Conservation (phyloP, 2,888 invertebrate genomes). For the Hyppa rectilinea region DNA sequence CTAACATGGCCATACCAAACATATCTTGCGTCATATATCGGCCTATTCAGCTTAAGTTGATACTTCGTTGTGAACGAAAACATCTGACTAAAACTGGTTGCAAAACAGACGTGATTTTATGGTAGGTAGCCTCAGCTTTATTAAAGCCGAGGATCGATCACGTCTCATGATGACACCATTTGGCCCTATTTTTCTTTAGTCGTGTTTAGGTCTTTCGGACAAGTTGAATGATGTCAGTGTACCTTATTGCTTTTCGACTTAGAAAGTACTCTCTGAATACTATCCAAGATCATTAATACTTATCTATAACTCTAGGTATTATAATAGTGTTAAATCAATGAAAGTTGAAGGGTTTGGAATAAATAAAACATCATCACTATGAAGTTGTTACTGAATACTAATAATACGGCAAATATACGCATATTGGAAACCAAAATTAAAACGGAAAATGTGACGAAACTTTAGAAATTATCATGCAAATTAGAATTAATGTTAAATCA, state of each 20-base stretch:
- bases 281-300: not conserved
- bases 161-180: not conserved
- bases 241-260: not conserved
- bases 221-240: conserved; percentile 8
- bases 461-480: not conserved
- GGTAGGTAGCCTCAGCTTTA: not conserved
- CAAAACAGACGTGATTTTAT: not conserved
- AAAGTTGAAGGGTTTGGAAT: not conserved
- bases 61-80: not conserved
- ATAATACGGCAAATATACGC: not conserved
- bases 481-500: not conserved
- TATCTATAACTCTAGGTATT: not conserved
- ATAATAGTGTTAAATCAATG: not conserved
- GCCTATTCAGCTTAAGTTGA: too few species aligned
- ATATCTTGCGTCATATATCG: not conserved
- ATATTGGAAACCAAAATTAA: not conserved
- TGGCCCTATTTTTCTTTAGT: not conserved
- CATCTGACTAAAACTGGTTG: not conserved
- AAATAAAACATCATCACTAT: not conserved
- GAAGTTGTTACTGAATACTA: not conserved
- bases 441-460: too few species aligned
- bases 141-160: not conserved
- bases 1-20: too few species aligned
- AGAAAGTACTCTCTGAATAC: too few species aligned
- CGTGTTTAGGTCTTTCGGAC: not conserved